Evolutionary conservation across 2,113 vertebrate genomes (phyloP).

Genomic region (Galbula dea): DNA sequence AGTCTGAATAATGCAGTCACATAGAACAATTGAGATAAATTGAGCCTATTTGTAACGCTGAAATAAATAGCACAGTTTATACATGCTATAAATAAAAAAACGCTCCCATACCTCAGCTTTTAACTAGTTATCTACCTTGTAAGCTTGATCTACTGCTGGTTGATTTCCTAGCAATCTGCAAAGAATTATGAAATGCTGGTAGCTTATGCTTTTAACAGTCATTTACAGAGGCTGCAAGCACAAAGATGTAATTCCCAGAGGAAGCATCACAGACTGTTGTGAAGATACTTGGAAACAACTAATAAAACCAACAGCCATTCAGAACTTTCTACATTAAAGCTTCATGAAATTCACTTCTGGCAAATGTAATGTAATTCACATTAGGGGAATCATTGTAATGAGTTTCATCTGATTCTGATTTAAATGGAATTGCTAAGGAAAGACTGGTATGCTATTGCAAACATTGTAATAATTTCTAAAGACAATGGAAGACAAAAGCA

Average conservation of each 20-base stretch:
- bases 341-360: not conserved
- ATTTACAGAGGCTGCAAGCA: not conserved
- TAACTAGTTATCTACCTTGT: not conserved
- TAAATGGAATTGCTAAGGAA: not conserved
- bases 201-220: not conserved
- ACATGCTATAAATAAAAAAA: not conserved
- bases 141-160: not conserved
- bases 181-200: not conserved
- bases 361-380: not conserved
- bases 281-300: not conserved
- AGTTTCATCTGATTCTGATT: rapidly evolving
- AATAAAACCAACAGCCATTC: not conserved
- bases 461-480: not conserved
- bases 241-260: not conserved
- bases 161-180: not conserved
- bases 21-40: not conserved
- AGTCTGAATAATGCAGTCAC: not conserved
- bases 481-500: not conserved
- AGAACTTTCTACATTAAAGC: not conserved
- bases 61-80: not conserved
- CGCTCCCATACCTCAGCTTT: not conserved
- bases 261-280: not conserved
- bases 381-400: not conserved
- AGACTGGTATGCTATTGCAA: not conserved
- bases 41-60: not conserved